Evolutionary conservation across 1,140 invertebrate genomes (phyloP).

Genomic region (Scaptomyza montana): DNA sequence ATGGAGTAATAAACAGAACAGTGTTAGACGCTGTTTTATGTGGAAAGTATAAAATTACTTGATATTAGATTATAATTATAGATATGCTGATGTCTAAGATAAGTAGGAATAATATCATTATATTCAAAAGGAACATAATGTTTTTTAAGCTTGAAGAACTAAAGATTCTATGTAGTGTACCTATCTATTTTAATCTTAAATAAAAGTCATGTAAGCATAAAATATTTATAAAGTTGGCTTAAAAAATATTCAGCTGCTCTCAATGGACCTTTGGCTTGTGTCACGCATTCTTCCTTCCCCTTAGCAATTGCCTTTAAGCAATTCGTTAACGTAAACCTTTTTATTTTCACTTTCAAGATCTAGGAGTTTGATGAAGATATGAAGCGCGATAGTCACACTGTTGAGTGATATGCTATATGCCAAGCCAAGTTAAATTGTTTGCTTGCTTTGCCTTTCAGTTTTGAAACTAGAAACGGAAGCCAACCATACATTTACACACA

Average conservation of each 20-base stretch:
- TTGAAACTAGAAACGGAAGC: conserved; percentile 66
- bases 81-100: conserved; percentile 33
- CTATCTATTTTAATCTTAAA: too few species aligned
- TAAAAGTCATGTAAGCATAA: too few species aligned
- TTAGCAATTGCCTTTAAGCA: not conserved
- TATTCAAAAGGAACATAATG: conserved; percentile 1
- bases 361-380: conserved; percentile 3
- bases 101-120: too few species aligned
- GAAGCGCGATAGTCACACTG: conserved; percentile 9
- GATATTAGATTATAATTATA: conserved; percentile 51
- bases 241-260: not conserved
- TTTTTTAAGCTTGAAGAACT: too few species aligned
- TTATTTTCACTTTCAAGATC: conserved; percentile 44
- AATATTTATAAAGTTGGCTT: not conserved
- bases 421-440: not conserved
- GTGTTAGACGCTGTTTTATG: conserved; percentile 1
- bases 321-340: not conserved
- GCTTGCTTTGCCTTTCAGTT: conserved; percentile 50
- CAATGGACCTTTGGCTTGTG: too few species aligned
- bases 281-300: too few species aligned
- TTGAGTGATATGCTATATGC: not conserved
- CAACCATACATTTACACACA: conserved; percentile 30
- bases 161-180: too few species aligned
- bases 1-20: conserved; percentile 65
- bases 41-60: conserved; percentile 59